Conservation (phyloP, 2,888 invertebrate genomes). For the Biston stratarius region DNA sequence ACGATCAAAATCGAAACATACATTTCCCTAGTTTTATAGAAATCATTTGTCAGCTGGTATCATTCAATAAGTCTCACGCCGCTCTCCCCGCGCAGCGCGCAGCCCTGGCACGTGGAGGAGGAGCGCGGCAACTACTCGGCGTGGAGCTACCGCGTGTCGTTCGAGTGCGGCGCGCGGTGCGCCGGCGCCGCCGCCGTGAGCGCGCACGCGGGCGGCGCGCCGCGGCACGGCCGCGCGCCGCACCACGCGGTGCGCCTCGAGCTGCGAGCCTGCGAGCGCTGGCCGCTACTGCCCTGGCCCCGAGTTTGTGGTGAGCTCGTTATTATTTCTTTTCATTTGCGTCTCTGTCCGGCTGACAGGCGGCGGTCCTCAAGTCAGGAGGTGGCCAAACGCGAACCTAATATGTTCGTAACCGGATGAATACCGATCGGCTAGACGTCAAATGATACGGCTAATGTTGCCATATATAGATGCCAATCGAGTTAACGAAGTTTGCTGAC, state of each 20-base stretch:
- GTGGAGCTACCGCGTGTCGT: conserved; percentile 63
- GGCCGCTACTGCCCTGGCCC: conserved; percentile 59
- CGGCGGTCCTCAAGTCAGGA: too few relatives aligned
- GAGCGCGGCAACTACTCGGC: conserved; percentile 64
- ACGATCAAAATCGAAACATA: too few relatives aligned
- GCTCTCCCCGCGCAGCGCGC: conserved; percentile 41
- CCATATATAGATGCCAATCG: too few relatives aligned
- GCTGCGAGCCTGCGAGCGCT: conserved; percentile 49
- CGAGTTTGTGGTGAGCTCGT: conserved; percentile 60
- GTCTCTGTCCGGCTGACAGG: too few relatives aligned
- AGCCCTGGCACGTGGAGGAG: conserved; percentile 59
- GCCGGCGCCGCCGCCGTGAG: conserved; percentile 51
- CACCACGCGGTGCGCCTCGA: conserved; percentile 48
- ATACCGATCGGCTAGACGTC: too few relatives aligned
- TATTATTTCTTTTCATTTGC: too few relatives aligned
- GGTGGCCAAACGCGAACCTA: not conserved
- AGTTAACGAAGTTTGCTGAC: too few relatives aligned
- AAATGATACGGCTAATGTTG: too few relatives aligned
- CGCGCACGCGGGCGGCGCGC: conserved; percentile 41
- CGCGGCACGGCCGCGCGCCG: conserved; percentile 42
- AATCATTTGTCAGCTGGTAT: too few relatives aligned
- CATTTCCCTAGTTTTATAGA: too few relatives aligned
- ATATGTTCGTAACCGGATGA: too few relatives aligned
- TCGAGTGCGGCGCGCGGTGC: conserved; percentile 63
- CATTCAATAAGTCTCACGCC: too few relatives aligned